Evolutionary conservation across 2,113 vertebrate species (phyloP).

Genomic region (Stictonetta naevosa): DNA sequence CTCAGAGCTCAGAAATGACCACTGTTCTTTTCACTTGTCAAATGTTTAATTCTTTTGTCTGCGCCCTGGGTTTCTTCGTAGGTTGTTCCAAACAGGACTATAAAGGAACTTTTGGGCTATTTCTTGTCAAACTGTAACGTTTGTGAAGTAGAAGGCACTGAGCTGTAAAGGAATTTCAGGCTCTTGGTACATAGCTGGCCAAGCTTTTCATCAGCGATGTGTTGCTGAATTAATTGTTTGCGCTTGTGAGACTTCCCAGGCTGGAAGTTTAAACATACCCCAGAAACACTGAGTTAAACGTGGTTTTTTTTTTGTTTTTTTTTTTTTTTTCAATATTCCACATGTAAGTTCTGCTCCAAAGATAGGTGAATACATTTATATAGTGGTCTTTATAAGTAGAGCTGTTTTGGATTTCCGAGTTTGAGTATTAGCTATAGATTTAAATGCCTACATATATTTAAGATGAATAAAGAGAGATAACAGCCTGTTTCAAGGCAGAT

Average conservation of each 20-base stretch:
- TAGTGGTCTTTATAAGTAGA: not conserved
- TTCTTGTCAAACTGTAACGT: constrained; percentile 53
- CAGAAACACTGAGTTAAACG: not conserved
- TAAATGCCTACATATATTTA: not conserved
- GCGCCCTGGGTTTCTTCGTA: not conserved
- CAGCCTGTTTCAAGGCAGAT: not conserved
- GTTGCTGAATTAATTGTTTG: constrained; percentile 52
- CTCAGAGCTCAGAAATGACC: constrained; percentile 22
- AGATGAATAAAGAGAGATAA: not conserved
- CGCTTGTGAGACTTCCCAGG: not conserved
- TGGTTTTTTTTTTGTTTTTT: not conserved
- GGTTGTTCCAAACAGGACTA: constrained; percentile 21
- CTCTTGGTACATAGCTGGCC: not conserved
- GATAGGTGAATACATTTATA: not conserved
- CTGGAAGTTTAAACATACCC: not conserved
- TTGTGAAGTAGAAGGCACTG: constrained; percentile 55
- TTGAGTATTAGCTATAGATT: not conserved
- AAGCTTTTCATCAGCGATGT: constrained; percentile 38
- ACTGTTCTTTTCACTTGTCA: constrained; percentile 67
- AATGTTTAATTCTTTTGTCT: constrained; percentile 63
- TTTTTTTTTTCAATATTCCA: not conserved
- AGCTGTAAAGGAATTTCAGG: constrained; percentile 69
- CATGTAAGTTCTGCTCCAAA: not conserved
- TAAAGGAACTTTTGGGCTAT: constrained; percentile 55
- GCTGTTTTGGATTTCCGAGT: not conserved